Percentiles rank a stretch among this genome's conserved stretches.
These are phyloP conservation scores for Myotis findleyi DNA, from an alignment of 2,797 vertebrate species.

Conservation along the genomic window DNA sequence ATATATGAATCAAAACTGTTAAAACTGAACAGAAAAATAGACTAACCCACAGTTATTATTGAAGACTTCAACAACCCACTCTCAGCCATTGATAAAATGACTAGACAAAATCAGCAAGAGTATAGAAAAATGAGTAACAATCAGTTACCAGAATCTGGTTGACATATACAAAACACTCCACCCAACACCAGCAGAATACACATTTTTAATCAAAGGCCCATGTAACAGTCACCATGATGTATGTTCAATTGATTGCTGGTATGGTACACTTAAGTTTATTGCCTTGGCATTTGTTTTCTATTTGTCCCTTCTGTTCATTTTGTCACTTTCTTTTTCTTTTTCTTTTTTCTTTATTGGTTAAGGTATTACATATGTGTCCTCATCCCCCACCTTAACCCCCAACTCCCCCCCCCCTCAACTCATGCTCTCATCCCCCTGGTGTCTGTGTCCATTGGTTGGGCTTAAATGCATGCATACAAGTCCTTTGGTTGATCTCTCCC, in stretches of 20 bases:
- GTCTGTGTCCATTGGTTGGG: too few relatives aligned
- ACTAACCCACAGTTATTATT: background rate
- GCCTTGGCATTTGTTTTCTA: background rate
- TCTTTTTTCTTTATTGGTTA: too few relatives aligned
- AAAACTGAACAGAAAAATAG: background rate
- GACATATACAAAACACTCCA: background rate
- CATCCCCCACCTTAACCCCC: too few relatives aligned
- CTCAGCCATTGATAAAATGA: background rate
- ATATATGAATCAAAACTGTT: background rate
- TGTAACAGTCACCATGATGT: background rate
- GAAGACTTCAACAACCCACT: background rate
- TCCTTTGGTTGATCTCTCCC: too few relatives aligned
- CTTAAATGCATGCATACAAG: too few relatives aligned
- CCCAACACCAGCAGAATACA: background rate
- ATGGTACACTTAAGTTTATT: background rate
- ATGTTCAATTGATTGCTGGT: background rate
- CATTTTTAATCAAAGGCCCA: background rate
- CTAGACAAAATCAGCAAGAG: background rate
- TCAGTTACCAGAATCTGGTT: background rate
- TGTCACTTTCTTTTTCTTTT: background rate
- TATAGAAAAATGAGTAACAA: background rate
- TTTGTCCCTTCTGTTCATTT: background rate
- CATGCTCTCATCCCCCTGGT: too few relatives aligned
- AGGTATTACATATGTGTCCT: too few relatives aligned
- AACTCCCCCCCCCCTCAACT: too few relatives aligned